These are phyloP conservation scores for Ahaetulla prasina DNA, from an alignment of 2,113 vertebrate species.

Conservation along the genomic window DNA sequence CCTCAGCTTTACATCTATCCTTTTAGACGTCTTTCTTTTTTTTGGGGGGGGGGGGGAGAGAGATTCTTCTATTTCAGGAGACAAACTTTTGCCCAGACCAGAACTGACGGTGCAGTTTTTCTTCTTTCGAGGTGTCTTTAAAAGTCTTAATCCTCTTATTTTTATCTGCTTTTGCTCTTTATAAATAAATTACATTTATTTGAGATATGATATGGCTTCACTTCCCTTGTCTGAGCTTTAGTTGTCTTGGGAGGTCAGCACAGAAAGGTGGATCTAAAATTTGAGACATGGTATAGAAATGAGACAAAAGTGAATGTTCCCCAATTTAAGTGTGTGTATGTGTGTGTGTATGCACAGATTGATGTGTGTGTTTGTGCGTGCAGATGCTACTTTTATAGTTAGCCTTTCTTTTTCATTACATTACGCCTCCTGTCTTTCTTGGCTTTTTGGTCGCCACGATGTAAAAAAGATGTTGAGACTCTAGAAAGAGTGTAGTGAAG, in stretches of 20 bases:
- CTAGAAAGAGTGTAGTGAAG: too few species aligned
- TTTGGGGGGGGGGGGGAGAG: not conserved
- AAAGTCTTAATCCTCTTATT: not conserved
- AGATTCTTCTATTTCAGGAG: not conserved
- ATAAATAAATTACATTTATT: not conserved
- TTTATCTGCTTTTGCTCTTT: not conserved
- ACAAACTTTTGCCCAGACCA: not conserved
- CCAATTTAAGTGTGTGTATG: not conserved
- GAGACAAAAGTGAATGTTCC: not conserved
- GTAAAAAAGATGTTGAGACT: too few species aligned
- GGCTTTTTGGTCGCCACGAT: too few species aligned
- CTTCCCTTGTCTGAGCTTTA: not conserved
- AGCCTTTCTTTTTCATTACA: too few species aligned
- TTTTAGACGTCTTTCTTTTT: not conserved
- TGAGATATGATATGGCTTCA: not conserved
- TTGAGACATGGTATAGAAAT: not conserved
- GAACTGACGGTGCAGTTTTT: not conserved
- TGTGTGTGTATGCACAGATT: not conserved
- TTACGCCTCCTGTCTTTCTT: too few species aligned
- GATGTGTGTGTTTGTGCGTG: not conserved
- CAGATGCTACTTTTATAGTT: not conserved
- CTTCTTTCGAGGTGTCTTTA: not conserved
- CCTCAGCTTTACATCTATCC: not conserved
- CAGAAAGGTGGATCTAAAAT: not conserved
- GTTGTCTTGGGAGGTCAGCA: not conserved